Evolutionary conservation across 2,888 invertebrate species (phyloP).

Genomic region (Holacanthella duospinosa): DNA sequence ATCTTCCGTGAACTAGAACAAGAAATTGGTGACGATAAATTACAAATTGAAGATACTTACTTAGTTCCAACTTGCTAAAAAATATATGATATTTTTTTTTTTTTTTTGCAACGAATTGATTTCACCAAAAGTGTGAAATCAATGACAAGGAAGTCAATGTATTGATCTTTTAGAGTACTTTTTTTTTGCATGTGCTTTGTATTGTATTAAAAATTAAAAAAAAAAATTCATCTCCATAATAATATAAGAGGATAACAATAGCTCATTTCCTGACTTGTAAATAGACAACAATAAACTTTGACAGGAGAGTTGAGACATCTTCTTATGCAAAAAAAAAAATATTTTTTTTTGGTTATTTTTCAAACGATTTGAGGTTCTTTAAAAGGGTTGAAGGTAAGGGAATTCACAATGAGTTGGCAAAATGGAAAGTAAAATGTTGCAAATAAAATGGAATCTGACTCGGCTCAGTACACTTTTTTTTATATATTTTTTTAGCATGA

Average conservation of each 20-base stretch:
- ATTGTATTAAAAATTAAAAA: too few relatives aligned
- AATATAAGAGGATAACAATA: too few relatives aligned
- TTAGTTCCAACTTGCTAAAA: neutral
- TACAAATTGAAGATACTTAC: neutral
- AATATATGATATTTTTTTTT: too few relatives aligned
- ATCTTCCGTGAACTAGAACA: too few relatives aligned
- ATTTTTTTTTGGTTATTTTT: neutral
- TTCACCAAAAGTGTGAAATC: too few relatives aligned
- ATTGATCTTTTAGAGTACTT: too few relatives aligned
- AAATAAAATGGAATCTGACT: neutral
- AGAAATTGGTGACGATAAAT: neutral
- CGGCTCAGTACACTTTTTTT: neutral
- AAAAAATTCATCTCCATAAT: too few relatives aligned
- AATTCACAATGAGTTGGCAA: neutral
- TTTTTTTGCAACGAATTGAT: too few relatives aligned
- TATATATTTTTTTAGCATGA: neutral
- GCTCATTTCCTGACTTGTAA: too few relatives aligned
- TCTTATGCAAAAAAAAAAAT: neutral
- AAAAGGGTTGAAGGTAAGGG: neutral
- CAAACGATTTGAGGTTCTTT: too few relatives aligned
- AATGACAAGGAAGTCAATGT: too few relatives aligned
- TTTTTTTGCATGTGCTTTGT: too few relatives aligned
- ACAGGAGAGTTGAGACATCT: neutral
- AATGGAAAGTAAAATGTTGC: conserved; percentile 5
- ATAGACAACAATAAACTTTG: neutral